Conservation (phyloP, 2,888 invertebrate genomes). For the Chloromyia formosa region DNA sequence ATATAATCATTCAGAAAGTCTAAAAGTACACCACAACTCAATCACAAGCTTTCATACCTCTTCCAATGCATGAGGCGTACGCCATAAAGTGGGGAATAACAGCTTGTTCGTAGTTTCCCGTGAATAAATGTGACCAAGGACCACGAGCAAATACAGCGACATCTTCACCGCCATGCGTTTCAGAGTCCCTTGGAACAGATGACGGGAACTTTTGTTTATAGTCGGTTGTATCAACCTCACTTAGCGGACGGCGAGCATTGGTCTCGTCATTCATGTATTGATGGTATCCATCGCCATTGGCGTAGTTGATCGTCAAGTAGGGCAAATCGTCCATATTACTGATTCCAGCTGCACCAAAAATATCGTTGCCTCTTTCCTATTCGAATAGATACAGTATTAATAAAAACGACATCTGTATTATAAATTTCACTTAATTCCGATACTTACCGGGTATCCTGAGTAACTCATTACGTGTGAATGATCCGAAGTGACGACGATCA, state of each 20-base stretch:
- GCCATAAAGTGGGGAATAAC: slow-evolving; percentile 80
- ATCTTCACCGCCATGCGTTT: slow-evolving; percentile 83
- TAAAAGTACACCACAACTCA: background rate
- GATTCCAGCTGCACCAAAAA: slow-evolving; percentile 54
- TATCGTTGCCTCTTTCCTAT: slow-evolving; percentile 55
- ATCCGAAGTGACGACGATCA: slow-evolving; percentile 83
- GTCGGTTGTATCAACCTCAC: slow-evolving; percentile 52
- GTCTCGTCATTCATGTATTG: slow-evolving; percentile 55
- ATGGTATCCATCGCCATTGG: slow-evolving; percentile 76
- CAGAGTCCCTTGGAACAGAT: slow-evolving; percentile 68
- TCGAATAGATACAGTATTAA: slow-evolving; percentile 8
- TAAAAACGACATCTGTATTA: background rate
- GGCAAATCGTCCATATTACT: slow-evolving; percentile 69
- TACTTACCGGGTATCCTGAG: slow-evolving; percentile 71
- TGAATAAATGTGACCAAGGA: slow-evolving; percentile 83
- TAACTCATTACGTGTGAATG: slow-evolving; percentile 82
- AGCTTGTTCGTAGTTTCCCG: slow-evolving; percentile 81
- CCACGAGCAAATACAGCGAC: slow-evolving; percentile 80
- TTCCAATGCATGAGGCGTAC: slow-evolving; percentile 78
- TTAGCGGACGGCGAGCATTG: slow-evolving; percentile 55
- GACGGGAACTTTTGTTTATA: slow-evolving; percentile 67
- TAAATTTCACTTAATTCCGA: background rate
- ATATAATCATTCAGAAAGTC: background rate
- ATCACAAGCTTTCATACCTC: slow-evolving; percentile 64
- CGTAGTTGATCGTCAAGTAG: slow-evolving; percentile 76